Evolutionary conservation across 2,888 invertebrate species (phyloP), one percentile per base, ranked within the genome.

Genomic region (Acrocera orbiculus): DNA sequence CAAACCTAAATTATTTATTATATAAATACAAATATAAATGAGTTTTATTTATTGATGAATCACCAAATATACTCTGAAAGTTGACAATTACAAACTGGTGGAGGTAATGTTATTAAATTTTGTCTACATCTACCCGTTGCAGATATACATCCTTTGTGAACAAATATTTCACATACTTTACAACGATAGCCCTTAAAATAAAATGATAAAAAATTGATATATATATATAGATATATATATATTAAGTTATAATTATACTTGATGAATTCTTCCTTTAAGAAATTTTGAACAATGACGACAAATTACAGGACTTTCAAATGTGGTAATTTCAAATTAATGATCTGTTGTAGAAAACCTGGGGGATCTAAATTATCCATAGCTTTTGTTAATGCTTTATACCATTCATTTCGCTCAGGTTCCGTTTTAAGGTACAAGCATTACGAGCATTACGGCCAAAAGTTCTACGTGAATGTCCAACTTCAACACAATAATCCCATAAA

Each of bases 361-460:
- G 95, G 95, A 53, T 82, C 77, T 24, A 90, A 69, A 55, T 90
- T 93, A 47, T 92, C 90, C 89, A 90, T 73, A 20, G 95, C 93
- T 49, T 87, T 83, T 40, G 76, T 71, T 30, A 96, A 73, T 10
- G 92, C 85, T 54, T 87, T 85, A 33, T 87, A 78, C 89, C 95
- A 95, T 59, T 83, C 82, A 46, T 76, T 70, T 50, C 85, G 82
- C 48, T 79, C 76, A 41, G 89, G 87, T 43, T 85, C 81, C 2
- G 82, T 85, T 54, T 89, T 76, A 16, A 90, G 82, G 58, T 77
- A 85, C 48, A 95, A 71, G 76, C 73, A 78, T 87, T 89, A 44
- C 85, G 69, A 5, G 74, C 69, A 54, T 83, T 82, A 32, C 70
- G 65, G 6, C 76, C 73, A 17, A 78, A 57, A 5, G 76, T 67